Evolutionary conservation across 2,888 invertebrate genomes (phyloP).

Genomic region (Cheilosia vernalis): DNA sequence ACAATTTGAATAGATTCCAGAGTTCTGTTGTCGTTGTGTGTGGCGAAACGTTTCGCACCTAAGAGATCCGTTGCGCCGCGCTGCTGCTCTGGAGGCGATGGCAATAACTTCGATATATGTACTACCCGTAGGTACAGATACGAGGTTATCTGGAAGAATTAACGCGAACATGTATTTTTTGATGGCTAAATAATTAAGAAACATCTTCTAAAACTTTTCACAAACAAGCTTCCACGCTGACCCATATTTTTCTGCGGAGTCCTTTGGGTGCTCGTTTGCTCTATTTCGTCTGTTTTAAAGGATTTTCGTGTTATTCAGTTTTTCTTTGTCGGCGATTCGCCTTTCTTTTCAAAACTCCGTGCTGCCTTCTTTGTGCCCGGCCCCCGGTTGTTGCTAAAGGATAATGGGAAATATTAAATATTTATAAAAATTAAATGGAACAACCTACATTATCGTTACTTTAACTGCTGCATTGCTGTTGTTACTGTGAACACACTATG

Average conservation of each 20-base stretch:
- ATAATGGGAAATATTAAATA: constrained; percentile 75
- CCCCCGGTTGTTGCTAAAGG: constrained; percentile 55
- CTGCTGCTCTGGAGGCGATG: not conserved
- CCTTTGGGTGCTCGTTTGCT: constrained; percentile 17
- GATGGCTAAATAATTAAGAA: constrained; percentile 29
- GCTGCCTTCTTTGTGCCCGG: not conserved
- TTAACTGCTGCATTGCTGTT: constrained; percentile 64
- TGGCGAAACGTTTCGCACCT: constrained; percentile 50
- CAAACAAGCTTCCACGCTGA: constrained; percentile 37
- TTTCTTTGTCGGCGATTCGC: constrained; percentile 24
- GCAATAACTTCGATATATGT: not conserved
- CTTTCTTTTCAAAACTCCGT: constrained; percentile 17
- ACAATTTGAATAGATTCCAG: constrained; percentile 68
- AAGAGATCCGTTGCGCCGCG: not conserved
- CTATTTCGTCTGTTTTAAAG: constrained; percentile 37
- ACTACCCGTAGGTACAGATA: not conserved
- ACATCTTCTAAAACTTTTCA: constrained; percentile 38
- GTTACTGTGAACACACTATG: constrained; percentile 53
- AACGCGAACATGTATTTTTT: constrained; percentile 47
- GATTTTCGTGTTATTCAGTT: constrained; percentile 47
- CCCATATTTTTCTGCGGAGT: constrained; percentile 31
- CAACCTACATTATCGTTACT: constrained; percentile 75
- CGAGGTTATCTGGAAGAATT: constrained; percentile 9
- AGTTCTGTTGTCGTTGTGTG: constrained; percentile 35
- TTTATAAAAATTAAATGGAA: constrained; percentile 75